Percentiles rank a stretch among this genome's conserved stretches.
phyloP scores from a whole-genome alignment of 2,113 vertebrate genomes.

The Sclerurus mexicanus region DNA sequence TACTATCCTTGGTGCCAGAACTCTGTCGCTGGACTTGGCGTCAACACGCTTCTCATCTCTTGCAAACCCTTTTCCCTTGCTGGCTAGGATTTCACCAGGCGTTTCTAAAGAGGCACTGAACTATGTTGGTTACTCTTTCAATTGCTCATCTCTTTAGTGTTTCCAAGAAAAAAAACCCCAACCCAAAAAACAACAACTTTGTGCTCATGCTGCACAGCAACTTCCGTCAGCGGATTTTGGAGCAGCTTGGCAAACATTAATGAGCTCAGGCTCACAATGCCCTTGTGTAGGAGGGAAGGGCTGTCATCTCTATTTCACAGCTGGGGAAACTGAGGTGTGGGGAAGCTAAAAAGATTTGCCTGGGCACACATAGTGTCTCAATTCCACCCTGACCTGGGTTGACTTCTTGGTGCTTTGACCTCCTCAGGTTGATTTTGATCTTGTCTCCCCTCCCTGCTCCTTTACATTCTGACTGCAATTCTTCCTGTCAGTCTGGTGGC shows the following conservation, averaged over 20 bases:
- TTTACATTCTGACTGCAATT: not conserved
- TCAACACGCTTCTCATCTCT: not conserved
- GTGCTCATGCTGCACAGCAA: not conserved
- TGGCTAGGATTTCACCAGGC: constrained; percentile 20
- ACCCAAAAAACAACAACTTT: not conserved
- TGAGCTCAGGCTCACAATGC: not conserved
- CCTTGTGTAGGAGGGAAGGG: not conserved
- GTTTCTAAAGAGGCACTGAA: constrained; percentile 9
- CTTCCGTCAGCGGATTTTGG: not conserved
- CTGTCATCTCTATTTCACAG: not conserved
- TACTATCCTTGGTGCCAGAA: not conserved
- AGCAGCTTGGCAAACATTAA: not conserved
- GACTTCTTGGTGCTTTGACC: not conserved
- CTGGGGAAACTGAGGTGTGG: not conserved
- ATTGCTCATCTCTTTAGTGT: constrained; percentile 15
- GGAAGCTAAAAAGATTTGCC: not conserved
- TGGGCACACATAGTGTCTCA: not conserved
- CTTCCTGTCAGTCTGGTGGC: not conserved
- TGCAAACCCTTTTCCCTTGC: not conserved
- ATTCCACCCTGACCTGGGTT: not conserved
- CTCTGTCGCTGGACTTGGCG: not conserved
- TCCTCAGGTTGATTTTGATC: not conserved
- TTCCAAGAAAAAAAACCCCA: not conserved
- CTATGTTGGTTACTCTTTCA: constrained; percentile 1
- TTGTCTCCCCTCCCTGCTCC: not conserved